Percentiles rank a stretch among this genome's conserved stretches.
Conservation (phyloP, 2,888 invertebrate species). For the Orthosia incerta region DNA sequence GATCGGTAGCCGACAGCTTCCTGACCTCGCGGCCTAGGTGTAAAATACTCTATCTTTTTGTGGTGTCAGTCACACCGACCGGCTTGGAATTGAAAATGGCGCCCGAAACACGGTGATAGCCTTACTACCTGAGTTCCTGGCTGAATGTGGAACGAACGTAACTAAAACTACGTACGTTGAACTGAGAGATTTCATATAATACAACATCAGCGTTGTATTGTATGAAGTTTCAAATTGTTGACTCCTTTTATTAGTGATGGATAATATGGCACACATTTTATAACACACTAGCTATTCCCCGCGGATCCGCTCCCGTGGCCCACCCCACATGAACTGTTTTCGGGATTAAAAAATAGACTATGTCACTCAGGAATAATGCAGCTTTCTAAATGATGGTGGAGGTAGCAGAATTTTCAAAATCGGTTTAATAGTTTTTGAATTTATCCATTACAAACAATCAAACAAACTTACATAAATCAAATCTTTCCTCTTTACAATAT, state of each 20-base stretch:
- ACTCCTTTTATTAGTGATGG: neutral
- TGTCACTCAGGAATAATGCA: too few relatives aligned
- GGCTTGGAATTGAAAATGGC: slow-evolving; percentile 11
- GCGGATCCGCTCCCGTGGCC: too few relatives aligned
- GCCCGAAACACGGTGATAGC: neutral
- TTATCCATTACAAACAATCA: too few relatives aligned
- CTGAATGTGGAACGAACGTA: slow-evolving; percentile 14
- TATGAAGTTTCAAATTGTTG: slow-evolving; percentile 13
- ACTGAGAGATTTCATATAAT: slow-evolving; percentile 16
- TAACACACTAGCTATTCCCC: neutral
- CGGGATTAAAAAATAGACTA: too few relatives aligned
- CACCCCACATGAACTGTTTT: too few relatives aligned
- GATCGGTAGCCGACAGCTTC: neutral
- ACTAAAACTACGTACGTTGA: too few relatives aligned
- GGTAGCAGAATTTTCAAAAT: too few relatives aligned
- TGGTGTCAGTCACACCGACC: neutral
- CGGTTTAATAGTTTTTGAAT: too few relatives aligned
- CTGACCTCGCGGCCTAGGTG: neutral
- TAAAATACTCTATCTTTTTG: slow-evolving; percentile 1
- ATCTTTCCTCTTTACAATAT: too few relatives aligned
- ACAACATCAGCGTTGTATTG: too few relatives aligned
- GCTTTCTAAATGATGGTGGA: too few relatives aligned
- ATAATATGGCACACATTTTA: neutral
- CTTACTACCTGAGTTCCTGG: slow-evolving; percentile 6
- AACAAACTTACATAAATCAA: too few relatives aligned